These are phyloP conservation scores for Sparidentex hasta DNA, from an alignment of 2,797 vertebrate species.

Conservation along the genomic window DNA sequence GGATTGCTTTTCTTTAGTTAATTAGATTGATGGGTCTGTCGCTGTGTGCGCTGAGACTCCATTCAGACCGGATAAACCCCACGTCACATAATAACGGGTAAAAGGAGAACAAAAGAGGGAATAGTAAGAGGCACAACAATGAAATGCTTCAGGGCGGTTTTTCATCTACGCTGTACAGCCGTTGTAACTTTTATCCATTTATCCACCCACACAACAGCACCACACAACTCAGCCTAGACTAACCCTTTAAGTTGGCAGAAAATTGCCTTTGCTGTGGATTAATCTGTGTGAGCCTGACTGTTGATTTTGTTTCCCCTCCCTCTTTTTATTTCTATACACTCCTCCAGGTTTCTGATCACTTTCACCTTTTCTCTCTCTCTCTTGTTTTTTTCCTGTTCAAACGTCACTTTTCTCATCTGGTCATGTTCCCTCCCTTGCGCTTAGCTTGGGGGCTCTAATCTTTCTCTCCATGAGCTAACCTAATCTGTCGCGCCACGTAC, in stretches of 20 bases:
- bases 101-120: constrained; percentile 46
- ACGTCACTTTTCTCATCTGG: constrained; percentile 7
- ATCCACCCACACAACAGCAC: constrained; percentile 56
- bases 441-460: constrained; percentile 18
- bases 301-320: constrained; percentile 23
- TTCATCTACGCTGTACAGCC: constrained; percentile 46
- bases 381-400: constrained; percentile 1
- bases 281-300: constrained; percentile 38
- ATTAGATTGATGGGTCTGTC: constrained; percentile 56
- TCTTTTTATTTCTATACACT: constrained; percentile 28
- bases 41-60: constrained; percentile 34
- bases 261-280: constrained; percentile 44
- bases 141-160: constrained; percentile 60
- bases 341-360: constrained; percentile 50
- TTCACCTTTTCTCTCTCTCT: constrained; percentile 23
- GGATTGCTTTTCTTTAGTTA: constrained; percentile 46
- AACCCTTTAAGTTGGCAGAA: constrained; percentile 44
- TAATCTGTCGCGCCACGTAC: background rate
- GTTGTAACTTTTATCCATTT: constrained; percentile 57
- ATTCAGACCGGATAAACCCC: constrained; percentile 40
- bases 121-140: constrained; percentile 39
- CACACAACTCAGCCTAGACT: constrained; percentile 48
- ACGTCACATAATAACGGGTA: constrained; percentile 27
- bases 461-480: constrained; percentile 33
- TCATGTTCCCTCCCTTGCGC: constrained; percentile 14